Percentiles rank a stretch among this genome's conserved stretches.
Evolutionary conservation across 2,113 vertebrate genomes (phyloP).

Genomic region (Vidua macroura): DNA sequence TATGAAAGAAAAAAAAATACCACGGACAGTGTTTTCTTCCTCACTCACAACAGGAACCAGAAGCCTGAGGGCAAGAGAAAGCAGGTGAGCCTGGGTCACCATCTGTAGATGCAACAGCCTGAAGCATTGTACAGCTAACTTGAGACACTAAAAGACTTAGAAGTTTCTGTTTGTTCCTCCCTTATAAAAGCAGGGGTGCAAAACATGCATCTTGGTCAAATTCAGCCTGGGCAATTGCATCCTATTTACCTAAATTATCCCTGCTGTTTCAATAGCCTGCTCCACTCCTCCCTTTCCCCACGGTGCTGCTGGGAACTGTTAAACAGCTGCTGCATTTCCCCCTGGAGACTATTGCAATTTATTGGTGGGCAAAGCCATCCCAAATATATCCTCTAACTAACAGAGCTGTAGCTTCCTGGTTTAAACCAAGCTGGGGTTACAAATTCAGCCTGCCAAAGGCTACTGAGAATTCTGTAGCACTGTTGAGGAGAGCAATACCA

Average conservation of each 20-base stretch:
- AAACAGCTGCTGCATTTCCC: conserved; percentile 22
- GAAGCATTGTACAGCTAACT: background rate
- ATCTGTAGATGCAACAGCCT: background rate
- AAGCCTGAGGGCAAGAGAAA: background rate
- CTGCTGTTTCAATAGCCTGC: background rate
- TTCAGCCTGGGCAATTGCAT: background rate
- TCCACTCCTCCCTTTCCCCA: background rate
- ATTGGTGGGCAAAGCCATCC: background rate
- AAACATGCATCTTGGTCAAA: background rate
- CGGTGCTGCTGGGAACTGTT: background rate
- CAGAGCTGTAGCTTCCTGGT: background rate
- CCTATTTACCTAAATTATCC: background rate
- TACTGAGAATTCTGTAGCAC: background rate
- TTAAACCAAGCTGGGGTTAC: background rate
- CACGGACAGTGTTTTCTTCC: background rate
- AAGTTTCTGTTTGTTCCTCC: background rate
- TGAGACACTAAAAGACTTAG: background rate
- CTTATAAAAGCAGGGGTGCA: background rate
- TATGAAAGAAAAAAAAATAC: background rate
- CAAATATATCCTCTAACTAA: background rate
- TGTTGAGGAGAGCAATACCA: background rate
- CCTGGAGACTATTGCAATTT: background rate
- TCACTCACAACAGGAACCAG: background rate
- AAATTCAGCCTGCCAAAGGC: background rate
- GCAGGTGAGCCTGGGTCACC: background rate